Evolutionary conservation across 2,888 invertebrate species (phyloP).

Genomic region (Crepidodera aurea): DNA sequence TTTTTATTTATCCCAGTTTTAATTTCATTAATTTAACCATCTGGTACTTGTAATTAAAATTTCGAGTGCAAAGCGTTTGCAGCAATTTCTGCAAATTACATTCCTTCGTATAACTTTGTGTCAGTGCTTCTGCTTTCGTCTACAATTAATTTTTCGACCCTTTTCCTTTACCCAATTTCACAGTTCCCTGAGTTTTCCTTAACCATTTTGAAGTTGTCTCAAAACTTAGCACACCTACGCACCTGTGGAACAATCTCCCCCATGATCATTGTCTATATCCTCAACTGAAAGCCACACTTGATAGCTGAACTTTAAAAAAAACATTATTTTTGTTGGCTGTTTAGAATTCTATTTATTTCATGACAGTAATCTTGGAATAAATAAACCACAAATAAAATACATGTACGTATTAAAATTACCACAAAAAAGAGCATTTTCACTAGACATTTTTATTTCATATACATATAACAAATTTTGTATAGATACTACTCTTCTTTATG

Average conservation of each 20-base stretch:
- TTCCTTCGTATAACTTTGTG: conserved; percentile 12
- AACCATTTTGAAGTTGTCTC: conserved; percentile 13
- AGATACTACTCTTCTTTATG: too few relatives aligned
- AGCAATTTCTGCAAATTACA: conserved; percentile 14
- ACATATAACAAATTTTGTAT: too few relatives aligned
- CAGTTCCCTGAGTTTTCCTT: conserved; percentile 16
- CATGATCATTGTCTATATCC: background rate
- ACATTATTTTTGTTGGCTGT: too few relatives aligned
- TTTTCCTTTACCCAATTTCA: conserved; percentile 24
- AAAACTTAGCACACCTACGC: conserved; percentile 10
- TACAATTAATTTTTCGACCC: conserved; percentile 24
- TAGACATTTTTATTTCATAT: too few relatives aligned
- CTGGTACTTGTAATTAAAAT: conserved; percentile 15
- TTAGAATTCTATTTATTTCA: too few relatives aligned
- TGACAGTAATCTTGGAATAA: too few relatives aligned
- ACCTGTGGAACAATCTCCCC: conserved; percentile 21
- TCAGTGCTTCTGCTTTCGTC: conserved; percentile 4
- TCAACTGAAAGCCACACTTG: background rate
- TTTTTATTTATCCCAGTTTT: background rate
- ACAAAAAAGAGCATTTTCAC: too few relatives aligned
- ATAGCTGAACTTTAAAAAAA: too few relatives aligned
- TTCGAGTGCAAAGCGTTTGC: conserved; percentile 2
- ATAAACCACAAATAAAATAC: too few relatives aligned
- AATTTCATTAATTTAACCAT: conserved; percentile 13
- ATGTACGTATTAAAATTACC: too few relatives aligned